phyloP scores from a whole-genome alignment of 2,797 vertebrate species.

The Cryptoprocta ferox region DNA sequence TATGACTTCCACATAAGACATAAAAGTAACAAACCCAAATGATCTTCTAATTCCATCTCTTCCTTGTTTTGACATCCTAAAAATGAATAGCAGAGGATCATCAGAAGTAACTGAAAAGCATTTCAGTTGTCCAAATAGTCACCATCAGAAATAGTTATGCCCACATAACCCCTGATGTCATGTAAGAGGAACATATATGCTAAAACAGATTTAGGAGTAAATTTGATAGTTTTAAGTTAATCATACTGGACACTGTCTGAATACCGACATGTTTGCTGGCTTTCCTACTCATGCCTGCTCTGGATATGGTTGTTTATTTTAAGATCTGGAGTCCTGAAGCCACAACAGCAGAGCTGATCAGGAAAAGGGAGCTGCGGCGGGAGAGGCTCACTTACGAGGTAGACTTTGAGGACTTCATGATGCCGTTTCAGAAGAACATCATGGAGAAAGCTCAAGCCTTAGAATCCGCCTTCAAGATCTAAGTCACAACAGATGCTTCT shows the following conservation, averaged over 20 bases:
- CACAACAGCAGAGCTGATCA: constrained; percentile 88
- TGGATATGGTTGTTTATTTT: constrained; percentile 68
- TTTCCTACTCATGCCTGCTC: neutral
- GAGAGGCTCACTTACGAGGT: constrained; percentile 85
- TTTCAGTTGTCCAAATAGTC: neutral
- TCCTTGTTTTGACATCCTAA: neutral
- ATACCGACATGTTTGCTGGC: neutral
- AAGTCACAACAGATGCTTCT: neutral
- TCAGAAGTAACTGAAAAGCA: neutral
- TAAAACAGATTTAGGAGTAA: neutral
- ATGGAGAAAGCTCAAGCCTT: constrained; percentile 82
- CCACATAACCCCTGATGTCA: neutral
- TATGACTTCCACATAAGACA: neutral
- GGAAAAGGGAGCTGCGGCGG: constrained; percentile 86
- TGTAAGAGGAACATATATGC: neutral
- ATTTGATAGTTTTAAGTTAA: neutral
- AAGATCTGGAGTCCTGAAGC: constrained; percentile 92
- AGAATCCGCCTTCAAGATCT: constrained; percentile 58
- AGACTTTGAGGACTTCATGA: constrained; percentile 90
- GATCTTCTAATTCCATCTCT: neutral
- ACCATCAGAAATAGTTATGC: constrained; percentile 13
- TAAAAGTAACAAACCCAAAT: neutral
- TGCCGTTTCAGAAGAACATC: constrained; percentile 90
- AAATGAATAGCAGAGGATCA: neutral
- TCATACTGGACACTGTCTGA: neutral